A percentile compares a stretch with the other conserved stretches of the same genome.
These are phyloP conservation scores for Drosophila monieri DNA, from an alignment of 2,888 invertebrate genomes.

Conservation along the genomic window DNA sequence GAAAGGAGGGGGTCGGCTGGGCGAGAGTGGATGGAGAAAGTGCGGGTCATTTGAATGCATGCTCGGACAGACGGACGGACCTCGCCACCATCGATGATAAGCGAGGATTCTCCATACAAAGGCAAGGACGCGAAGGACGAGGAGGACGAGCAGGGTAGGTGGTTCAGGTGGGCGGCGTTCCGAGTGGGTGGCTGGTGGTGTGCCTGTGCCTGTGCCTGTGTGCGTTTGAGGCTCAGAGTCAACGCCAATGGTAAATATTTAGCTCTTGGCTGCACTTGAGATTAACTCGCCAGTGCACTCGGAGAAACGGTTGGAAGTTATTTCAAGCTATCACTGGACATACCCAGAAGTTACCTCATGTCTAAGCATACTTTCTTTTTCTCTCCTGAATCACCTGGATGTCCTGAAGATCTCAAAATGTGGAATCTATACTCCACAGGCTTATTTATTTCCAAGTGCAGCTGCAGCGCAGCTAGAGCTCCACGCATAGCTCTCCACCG, in stretches of 20 bases:
- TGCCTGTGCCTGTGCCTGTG: constrained; percentile 18
- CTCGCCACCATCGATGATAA: constrained; percentile 54
- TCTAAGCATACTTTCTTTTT: not conserved
- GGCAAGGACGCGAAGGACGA: constrained; percentile 1
- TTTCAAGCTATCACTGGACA: fast-evolving
- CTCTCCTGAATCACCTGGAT: not conserved
- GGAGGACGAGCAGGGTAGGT: constrained; percentile 7
- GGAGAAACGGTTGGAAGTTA: not conserved
- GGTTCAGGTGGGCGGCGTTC: not conserved
- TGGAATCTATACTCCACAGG: not conserved
- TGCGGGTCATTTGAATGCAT: constrained; percentile 64
- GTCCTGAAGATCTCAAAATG: not conserved
- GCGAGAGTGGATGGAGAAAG: constrained; percentile 14
- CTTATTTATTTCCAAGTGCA: not conserved
- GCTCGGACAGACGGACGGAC: constrained; percentile 34
- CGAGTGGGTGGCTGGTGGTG: constrained; percentile 10
- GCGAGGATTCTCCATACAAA: constrained; percentile 53
- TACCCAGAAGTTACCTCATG: not conserved
- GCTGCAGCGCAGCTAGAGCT: constrained; percentile 1
- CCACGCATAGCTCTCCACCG: not conserved
- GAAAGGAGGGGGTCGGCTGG: constrained; percentile 10
- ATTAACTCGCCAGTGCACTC: constrained; percentile 61
- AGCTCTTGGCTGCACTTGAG: constrained; percentile 79
- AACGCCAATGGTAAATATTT: constrained; percentile 73
- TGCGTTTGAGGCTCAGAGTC: constrained; percentile 39